These are phyloP conservation scores for Catajapyx aquilonaris DNA, from an alignment of 1,140 invertebrate genomes.

Conservation along the genomic window DNA sequence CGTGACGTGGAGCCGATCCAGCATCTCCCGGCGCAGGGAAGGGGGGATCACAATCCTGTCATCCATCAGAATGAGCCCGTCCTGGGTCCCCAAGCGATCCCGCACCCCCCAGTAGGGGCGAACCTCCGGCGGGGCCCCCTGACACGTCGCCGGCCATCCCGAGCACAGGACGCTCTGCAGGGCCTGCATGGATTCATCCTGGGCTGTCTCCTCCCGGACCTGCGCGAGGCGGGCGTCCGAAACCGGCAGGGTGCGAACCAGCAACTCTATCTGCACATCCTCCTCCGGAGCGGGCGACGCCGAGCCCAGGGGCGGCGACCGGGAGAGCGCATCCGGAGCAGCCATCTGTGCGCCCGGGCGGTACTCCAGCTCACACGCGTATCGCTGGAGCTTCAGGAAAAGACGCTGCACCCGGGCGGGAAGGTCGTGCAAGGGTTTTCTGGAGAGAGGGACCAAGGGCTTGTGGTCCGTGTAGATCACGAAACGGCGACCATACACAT, in stretches of 20 bases:
- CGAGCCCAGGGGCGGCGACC: slow-evolving; percentile 10
- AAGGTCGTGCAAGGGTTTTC: slow-evolving; percentile 19
- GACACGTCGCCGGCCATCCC: slow-evolving; percentile 10
- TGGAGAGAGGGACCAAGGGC: slow-evolving; percentile 18
- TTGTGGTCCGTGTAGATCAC: slow-evolving; percentile 17
- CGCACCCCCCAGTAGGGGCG: slow-evolving; percentile 10
- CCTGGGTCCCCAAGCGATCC: slow-evolving; percentile 11
- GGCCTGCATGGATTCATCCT: background rate
- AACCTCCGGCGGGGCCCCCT: slow-evolving; percentile 1
- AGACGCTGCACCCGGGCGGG: slow-evolving; percentile 21
- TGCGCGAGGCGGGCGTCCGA: background rate
- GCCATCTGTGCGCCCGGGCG: slow-evolving; percentile 7
- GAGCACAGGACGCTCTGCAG: background rate
- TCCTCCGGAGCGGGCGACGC: slow-evolving; percentile 5
- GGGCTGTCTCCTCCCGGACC: background rate
- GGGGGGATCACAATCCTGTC: slow-evolving; percentile 16
- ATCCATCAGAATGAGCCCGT: slow-evolving; percentile 15
- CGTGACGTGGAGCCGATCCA: slow-evolving; percentile 14
- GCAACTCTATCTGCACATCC: slow-evolving; percentile 2
- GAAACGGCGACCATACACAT: slow-evolving; percentile 18
- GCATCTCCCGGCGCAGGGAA: slow-evolving; percentile 13
- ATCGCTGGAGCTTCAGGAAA: slow-evolving; percentile 20
- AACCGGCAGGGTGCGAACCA: background rate
- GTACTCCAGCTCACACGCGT: slow-evolving; percentile 15
- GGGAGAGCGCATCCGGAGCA: slow-evolving; percentile 19